A percentile compares a stretch with the other conserved stretches of the same genome.
Conservation (phyloP, 2,113 vertebrate genomes). For the Otolemur garnettii region DNA sequence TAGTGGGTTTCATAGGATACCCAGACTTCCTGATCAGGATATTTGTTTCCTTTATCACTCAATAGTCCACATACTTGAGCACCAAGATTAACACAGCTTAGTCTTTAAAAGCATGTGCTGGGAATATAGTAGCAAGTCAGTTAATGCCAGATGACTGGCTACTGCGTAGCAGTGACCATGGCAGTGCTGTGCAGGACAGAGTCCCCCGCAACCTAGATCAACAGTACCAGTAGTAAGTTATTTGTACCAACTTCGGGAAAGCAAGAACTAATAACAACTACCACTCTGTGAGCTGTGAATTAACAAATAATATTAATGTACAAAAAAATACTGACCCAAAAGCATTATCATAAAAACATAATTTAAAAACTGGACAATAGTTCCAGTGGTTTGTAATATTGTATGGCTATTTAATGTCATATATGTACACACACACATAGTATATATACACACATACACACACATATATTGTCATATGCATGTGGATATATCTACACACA, state of each 20-base stretch:
- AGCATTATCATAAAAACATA: slow-evolving; percentile 50
- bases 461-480: neutral
- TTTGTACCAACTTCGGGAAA: neutral
- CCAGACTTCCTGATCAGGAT: neutral
- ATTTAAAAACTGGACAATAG: slow-evolving; percentile 50
- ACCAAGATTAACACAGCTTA: slow-evolving; percentile 12
- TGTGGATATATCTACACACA: neutral
- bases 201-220: neutral
- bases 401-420: slow-evolving; percentile 17
- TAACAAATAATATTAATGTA: slow-evolving; percentile 59
- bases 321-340: slow-evolving; percentile 54
- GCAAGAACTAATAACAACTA: neutral
- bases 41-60: slow-evolving; percentile 21
- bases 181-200: neutral
- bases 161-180: neutral
- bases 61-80: neutral
- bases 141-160: neutral
- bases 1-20: neutral
- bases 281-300: slow-evolving; percentile 23
- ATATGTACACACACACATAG: neutral
- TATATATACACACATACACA: neutral
- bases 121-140: neutral
- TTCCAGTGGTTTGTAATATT: slow-evolving; percentile 48
- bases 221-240: neutral
- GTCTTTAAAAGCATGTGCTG: neutral